Conservation (phyloP, 1,140 invertebrate genomes). For the Heliconius hewitsoni region DNA sequence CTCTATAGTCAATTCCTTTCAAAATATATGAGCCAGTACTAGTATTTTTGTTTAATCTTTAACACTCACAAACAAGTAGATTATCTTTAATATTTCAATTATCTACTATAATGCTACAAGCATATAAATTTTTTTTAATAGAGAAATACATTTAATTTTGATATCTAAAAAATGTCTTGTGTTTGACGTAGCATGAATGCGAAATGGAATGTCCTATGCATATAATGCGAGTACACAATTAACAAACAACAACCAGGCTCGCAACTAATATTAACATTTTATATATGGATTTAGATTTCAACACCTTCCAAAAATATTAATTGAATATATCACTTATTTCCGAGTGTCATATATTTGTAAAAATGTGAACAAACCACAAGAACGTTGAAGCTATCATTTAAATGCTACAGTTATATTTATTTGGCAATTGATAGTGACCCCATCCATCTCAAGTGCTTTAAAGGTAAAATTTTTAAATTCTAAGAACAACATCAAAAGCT, state of each 20-base stretch:
- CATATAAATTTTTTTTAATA: slow-evolving; percentile 34
- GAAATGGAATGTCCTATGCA: slow-evolving; percentile 49
- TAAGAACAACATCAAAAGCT: slow-evolving; percentile 46
- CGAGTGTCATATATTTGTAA: slow-evolving; percentile 2
- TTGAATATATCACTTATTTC: slow-evolving; percentile 15
- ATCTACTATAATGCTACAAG: slow-evolving; percentile 44
- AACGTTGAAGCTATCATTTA: background rate
- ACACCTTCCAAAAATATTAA: slow-evolving; percentile 20
- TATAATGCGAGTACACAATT: slow-evolving; percentile 34
- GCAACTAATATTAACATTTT: slow-evolving; percentile 20
- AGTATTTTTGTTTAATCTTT: background rate
- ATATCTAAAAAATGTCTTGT: slow-evolving; percentile 33
- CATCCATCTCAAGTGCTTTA: slow-evolving; percentile 18
- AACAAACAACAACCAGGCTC: slow-evolving; percentile 16
- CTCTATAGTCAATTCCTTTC: slow-evolving; percentile 7
- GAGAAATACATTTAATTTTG: slow-evolving; percentile 5
- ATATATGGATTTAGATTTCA: slow-evolving; percentile 27
- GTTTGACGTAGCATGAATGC: slow-evolving; percentile 42
- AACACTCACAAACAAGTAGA: slow-evolving; percentile 36
- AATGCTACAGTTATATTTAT: slow-evolving; percentile 7
- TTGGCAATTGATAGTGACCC: slow-evolving; percentile 27
- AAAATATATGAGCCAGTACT: slow-evolving; percentile 12
- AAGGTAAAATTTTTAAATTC: slow-evolving; percentile 18
- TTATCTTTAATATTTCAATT: slow-evolving; percentile 40
- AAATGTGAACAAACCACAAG: background rate